A percentile compares a stretch with the other conserved stretches of the same genome.
Conservation (phyloP, 2,888 invertebrate species). For the Hypselothyrea guttata region DNA sequence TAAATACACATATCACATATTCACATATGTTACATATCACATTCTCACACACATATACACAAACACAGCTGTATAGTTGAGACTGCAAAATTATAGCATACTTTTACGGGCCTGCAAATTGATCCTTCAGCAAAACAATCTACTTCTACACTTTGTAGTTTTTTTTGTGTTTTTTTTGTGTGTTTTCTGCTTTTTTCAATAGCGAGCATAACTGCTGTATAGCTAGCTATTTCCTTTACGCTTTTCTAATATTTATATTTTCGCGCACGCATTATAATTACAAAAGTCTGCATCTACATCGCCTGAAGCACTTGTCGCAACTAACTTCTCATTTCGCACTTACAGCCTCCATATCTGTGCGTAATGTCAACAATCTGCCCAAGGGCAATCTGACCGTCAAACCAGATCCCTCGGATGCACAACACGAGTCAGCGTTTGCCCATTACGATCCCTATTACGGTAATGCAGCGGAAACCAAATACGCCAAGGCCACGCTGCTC, state of each 20-base stretch:
- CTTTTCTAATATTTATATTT: conserved; percentile 59
- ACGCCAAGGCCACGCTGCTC: conserved; percentile 79
- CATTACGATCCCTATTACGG: conserved; percentile 80
- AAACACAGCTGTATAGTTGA: conserved; percentile 23
- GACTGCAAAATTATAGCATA: conserved; percentile 36
- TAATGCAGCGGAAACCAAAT: conserved; percentile 77
- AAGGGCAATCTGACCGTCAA: conserved; percentile 82
- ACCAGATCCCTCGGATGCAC: conserved; percentile 80
- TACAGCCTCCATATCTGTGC: conserved; percentile 88
- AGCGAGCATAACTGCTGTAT: conserved; percentile 9
- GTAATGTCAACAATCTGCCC: conserved; percentile 82
- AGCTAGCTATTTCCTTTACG: conserved; percentile 31
- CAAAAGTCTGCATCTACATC: conserved; percentile 27
- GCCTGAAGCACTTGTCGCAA: background rate
- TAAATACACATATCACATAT: conserved; percentile 5
- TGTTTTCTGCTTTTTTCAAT: no score
- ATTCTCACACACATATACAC: conserved; percentile 10
- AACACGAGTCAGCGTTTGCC: conserved; percentile 63
- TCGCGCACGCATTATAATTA: conserved; percentile 72
- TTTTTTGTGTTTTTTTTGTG: background rate
- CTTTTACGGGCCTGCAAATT: conserved; percentile 38
- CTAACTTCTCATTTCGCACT: conserved; percentile 53
- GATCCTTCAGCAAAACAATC: conserved; percentile 14
- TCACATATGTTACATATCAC: conserved; percentile 11
- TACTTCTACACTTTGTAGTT: conserved; percentile 42